Evolutionary conservation across 53 echinoderm and acorn worm species (phyloP).

Genomic region (Luidia sarsii): DNA sequence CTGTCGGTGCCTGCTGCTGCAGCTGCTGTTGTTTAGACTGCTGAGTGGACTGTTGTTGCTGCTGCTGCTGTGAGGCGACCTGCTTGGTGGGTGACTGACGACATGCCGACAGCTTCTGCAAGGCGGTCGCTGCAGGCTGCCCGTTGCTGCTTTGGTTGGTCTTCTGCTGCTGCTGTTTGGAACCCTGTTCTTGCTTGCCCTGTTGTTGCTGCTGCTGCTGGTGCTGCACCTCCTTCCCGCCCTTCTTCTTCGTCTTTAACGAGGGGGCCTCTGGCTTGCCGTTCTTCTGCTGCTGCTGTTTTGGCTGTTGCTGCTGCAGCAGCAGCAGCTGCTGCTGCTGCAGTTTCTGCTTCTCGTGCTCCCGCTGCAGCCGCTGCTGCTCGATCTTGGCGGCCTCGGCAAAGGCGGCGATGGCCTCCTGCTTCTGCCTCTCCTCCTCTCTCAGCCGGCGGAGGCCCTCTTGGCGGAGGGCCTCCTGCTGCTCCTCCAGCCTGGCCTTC

Average conservation of each 20-base stretch:
- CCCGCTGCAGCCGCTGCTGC: conserved; percentile 37
- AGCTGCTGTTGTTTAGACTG: conserved; percentile 22
- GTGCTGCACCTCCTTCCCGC: conserved; percentile 50
- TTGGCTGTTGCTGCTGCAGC: conserved; percentile 5
- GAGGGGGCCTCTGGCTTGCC: conserved; percentile 49
- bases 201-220: conserved; percentile 56
- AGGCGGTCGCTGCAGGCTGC: conserved; percentile 28
- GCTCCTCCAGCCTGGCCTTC: conserved; percentile 56
- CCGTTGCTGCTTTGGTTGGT: conserved; percentile 18
- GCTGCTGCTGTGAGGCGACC: conserved; percentile 24
- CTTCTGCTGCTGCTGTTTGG: conserved; percentile 16
- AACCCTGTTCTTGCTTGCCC: conserved; percentile 45
- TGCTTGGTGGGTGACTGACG: conserved; percentile 34
- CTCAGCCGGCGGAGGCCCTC: conserved; percentile 23
- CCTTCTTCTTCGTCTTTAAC: conserved; percentile 48
- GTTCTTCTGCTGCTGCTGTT: conserved; percentile 43
- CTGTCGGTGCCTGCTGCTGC: neutral
- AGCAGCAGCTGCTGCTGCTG: conserved; percentile 36
- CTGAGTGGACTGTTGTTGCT: no score
- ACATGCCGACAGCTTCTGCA: conserved; percentile 35
- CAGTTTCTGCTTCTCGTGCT: conserved; percentile 49
- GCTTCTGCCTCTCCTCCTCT: conserved; percentile 52
- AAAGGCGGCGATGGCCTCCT: conserved; percentile 38
- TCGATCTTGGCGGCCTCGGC: conserved; percentile 5
- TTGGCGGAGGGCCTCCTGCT: conserved; percentile 17